A percentile compares a stretch with the other conserved stretches of the same genome.
Evolutionary conservation across 2,888 invertebrate genomes (phyloP).

Genomic region (Tetropium fuscum): DNA sequence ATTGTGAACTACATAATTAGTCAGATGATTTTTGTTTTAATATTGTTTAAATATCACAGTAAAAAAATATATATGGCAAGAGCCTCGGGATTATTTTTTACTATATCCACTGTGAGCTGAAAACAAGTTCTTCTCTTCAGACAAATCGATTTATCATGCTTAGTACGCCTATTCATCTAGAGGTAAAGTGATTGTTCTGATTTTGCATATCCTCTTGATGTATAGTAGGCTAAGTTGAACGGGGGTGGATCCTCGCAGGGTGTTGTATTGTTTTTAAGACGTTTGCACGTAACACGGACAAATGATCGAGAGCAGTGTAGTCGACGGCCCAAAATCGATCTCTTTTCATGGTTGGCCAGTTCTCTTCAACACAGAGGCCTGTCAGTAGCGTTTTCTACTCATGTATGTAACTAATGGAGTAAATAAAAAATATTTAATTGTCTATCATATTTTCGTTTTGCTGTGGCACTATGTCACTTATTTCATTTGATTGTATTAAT

Average conservation of each 20-base stretch:
- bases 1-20: too few species aligned
- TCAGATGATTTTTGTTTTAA: not conserved
- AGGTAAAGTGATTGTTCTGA: conserved; percentile 34
- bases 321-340: conserved; percentile 31
- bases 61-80: not conserved
- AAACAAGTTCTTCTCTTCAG: conserved; percentile 26
- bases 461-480: too few species aligned
- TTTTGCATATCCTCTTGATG: conserved; percentile 30
- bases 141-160: conserved; percentile 32
- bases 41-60: not conserved
- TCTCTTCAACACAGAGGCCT: conserved; percentile 23
- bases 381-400: conserved; percentile 12
- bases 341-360: conserved; percentile 31
- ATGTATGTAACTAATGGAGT: conserved; percentile 16
- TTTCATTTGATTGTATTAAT: too few species aligned
- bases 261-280: conserved; percentile 34
- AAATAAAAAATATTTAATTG: too few species aligned
- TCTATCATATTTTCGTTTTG: too few species aligned
- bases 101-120: conserved; percentile 9
- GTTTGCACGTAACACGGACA: conserved; percentile 34
- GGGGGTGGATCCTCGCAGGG: conserved; percentile 28
- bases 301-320: conserved; percentile 32
- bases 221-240: conserved; percentile 21
- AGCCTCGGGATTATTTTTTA: conserved; percentile 2
- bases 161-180: conserved; percentile 33